Evolutionary conservation across 2,888 invertebrate genomes (phyloP).

Genomic region (Pharmacophagus antenor): DNA sequence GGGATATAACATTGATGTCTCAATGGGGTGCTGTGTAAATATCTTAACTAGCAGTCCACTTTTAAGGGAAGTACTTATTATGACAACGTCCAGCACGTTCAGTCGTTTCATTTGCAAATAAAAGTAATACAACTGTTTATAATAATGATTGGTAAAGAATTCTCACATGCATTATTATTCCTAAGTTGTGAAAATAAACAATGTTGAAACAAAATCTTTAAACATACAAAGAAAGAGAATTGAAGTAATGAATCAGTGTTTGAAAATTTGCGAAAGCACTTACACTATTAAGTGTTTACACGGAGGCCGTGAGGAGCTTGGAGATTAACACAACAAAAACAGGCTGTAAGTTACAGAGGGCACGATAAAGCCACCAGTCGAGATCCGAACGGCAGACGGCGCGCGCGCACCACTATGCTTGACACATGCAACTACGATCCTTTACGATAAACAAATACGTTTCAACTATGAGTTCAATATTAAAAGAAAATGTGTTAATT

Average conservation of each 20-base stretch:
- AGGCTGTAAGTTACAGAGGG: conserved; percentile 67
- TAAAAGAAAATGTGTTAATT: background rate
- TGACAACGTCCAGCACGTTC: too few species aligned
- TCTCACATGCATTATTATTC: background rate
- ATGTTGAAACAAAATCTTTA: conserved; percentile 11
- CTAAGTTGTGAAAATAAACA: background rate
- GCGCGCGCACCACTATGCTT: conserved; percentile 56
- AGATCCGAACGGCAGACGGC: conserved; percentile 66
- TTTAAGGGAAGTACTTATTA: too few species aligned
- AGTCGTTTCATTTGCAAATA: too few species aligned
- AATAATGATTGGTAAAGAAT: background rate
- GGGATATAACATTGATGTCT: too few species aligned
- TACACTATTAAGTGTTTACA: conserved; percentile 55
- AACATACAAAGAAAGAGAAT: conserved; percentile 3
- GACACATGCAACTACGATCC: conserved; percentile 6
- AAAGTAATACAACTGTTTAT: too few species aligned
- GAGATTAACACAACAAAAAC: conserved; percentile 66
- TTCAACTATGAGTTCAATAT: background rate
- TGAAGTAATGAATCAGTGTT: conserved; percentile 24
- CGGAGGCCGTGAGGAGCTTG: conserved; percentile 58
- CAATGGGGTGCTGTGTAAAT: too few species aligned
- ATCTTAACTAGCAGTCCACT: too few species aligned
- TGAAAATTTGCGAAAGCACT: conserved; percentile 30
- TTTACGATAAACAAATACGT: conserved; percentile 19
- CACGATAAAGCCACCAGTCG: conserved; percentile 74